phyloP scores from a whole-genome alignment of 1,140 invertebrate genomes.

The Drosophila malerkotliana region DNA sequence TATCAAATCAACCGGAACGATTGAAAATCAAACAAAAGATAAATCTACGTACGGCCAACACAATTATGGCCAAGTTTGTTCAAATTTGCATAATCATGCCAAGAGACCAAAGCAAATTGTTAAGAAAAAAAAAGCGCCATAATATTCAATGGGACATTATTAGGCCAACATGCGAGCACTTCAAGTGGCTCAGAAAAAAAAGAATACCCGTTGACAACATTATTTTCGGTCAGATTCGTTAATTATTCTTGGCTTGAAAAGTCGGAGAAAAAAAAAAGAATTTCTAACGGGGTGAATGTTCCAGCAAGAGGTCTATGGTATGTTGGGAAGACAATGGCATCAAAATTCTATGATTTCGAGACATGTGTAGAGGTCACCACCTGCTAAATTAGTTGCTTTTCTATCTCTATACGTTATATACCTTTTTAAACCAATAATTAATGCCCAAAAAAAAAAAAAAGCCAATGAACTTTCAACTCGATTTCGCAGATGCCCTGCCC shows the following conservation, averaged over 20 bases:
- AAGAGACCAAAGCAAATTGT: slow-evolving; percentile 44
- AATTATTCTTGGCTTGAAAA: not conserved
- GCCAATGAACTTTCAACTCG: slow-evolving; percentile 77
- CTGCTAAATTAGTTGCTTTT: not conserved
- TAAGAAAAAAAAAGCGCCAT: slow-evolving; percentile 12
- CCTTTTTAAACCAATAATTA: slow-evolving; percentile 34
- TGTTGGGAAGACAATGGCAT: slow-evolving; percentile 8
- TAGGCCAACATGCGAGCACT: slow-evolving; percentile 74
- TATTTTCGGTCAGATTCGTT: slow-evolving; percentile 40
- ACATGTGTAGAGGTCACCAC: slow-evolving; percentile 11
- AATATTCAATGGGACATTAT: slow-evolving; percentile 61
- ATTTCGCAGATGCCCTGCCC: slow-evolving; percentile 8
- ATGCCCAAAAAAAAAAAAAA: slow-evolving; percentile 36
- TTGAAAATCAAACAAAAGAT: slow-evolving; percentile 4
- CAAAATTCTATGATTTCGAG: slow-evolving; percentile 12
- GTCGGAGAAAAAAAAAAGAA: not conserved
- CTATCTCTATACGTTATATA: slow-evolving; percentile 8
- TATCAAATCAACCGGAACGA: slow-evolving; percentile 26
- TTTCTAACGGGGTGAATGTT: slow-evolving; percentile 60
- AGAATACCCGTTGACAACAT: slow-evolving; percentile 62
- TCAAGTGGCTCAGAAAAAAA: slow-evolving; percentile 4
- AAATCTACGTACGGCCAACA: not conserved
- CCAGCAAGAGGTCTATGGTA: slow-evolving; percentile 59
- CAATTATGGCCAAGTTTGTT: not conserved
- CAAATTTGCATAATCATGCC: slow-evolving; percentile 5